These are phyloP conservation scores for Kryptopterus vitreolus DNA, from an alignment of 2,797 vertebrate species.

Conservation along the genomic window DNA sequence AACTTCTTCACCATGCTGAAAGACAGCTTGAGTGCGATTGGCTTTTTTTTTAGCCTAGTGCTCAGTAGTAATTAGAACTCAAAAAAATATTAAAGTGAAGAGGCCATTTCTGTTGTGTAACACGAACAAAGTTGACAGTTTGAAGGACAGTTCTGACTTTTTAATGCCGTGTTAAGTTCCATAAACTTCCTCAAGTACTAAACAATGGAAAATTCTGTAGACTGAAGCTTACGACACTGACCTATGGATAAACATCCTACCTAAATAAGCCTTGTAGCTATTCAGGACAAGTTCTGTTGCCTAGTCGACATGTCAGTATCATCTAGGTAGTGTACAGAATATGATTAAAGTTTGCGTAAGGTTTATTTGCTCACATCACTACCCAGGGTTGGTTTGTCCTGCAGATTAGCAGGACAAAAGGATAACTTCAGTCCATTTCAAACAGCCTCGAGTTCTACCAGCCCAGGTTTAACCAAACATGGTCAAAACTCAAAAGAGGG, in stretches of 20 bases:
- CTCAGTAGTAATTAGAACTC: conserved; percentile 11
- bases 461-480: conserved; percentile 54
- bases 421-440: conserved; percentile 29
- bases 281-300: not conserved
- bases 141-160: not conserved
- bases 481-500: conserved; percentile 42
- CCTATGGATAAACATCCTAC: not conserved
- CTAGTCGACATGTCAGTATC: not conserved
- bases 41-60: not conserved
- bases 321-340: not conserved
- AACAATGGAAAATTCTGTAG: not conserved
- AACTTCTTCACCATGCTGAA: not conserved
- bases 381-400: conserved; percentile 10
- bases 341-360: conserved; percentile 48
- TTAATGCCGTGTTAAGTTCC: not conserved
- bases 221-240: not conserved
- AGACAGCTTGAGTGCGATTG: not conserved
- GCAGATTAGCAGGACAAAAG: conserved; percentile 12
- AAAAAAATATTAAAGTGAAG: not conserved
- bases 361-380: conserved; percentile 42
- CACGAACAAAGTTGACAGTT: not conserved
- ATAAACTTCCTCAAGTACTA: not conserved
- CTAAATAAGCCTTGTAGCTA: not conserved
- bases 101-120: conserved; percentile 9
- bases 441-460: conserved; percentile 20